These are phyloP conservation scores for Tragelaphus buxtoni DNA, from an alignment of 2,113 vertebrate genomes.

Conservation along the genomic window DNA sequence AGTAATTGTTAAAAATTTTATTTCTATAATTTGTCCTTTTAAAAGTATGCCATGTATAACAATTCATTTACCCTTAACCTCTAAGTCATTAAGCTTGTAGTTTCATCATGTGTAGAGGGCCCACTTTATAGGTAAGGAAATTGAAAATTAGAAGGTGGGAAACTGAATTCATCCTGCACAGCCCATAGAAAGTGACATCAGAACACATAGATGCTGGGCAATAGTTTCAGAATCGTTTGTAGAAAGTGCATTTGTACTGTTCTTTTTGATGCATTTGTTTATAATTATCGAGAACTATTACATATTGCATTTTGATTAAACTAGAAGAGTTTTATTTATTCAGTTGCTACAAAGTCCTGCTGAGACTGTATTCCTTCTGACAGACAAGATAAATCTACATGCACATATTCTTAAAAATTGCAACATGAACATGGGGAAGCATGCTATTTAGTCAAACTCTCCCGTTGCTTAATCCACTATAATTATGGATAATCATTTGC, in stretches of 20 bases:
- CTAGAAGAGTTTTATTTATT: not conserved
- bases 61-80: not conserved
- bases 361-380: not conserved
- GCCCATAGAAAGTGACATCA: too few relatives aligned
- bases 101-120: not conserved
- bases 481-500: slow-evolving; percentile 39
- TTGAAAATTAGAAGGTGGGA: not conserved
- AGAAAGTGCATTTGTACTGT: not conserved
- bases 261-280: not conserved
- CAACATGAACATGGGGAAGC: not conserved
- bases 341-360: not conserved
- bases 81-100: too few relatives aligned
- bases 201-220: too few relatives aligned
- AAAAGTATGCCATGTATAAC: not conserved
- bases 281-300: not conserved
- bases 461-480: not conserved
- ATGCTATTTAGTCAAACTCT: not conserved
- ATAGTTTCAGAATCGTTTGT: not conserved
- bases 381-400: not conserved
- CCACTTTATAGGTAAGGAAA: not conserved
- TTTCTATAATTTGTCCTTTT: not conserved
- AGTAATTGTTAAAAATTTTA: not conserved
- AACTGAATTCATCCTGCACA: not conserved
- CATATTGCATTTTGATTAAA: not conserved
- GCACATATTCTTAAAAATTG: not conserved